phyloP scores from a whole-genome alignment of 2,113 vertebrate genomes.

The Crypturellus undulatus region DNA sequence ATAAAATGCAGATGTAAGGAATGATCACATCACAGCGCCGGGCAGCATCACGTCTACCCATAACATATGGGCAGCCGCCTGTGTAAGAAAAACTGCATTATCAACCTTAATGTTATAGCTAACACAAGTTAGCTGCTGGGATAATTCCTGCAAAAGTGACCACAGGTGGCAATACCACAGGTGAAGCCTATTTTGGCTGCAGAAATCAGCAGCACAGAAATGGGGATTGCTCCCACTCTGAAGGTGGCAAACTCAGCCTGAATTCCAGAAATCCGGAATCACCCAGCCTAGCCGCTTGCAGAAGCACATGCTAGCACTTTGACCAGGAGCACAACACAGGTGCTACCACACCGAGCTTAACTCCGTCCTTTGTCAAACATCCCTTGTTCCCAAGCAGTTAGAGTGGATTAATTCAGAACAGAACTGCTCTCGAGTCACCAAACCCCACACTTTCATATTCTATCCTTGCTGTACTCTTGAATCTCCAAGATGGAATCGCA shows the following conservation, averaged over 20 bases:
- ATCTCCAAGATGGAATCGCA: neutral
- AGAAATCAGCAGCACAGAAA: neutral
- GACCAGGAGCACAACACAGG: neutral
- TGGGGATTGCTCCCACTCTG: fast-evolving
- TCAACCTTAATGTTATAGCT: neutral
- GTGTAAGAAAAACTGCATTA: neutral
- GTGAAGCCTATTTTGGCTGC: neutral
- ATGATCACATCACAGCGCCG: neutral
- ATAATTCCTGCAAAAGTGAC: neutral
- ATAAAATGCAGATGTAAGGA: conserved; percentile 44
- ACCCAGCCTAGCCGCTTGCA: neutral
- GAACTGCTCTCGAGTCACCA: neutral
- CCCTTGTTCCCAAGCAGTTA: neutral
- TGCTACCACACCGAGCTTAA: neutral
- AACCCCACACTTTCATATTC: fast-evolving
- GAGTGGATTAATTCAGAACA: neutral
- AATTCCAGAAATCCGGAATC: neutral
- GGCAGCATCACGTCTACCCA: neutral
- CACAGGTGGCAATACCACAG: neutral
- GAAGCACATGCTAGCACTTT: neutral
- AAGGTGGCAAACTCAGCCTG: neutral
- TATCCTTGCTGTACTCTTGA: neutral
- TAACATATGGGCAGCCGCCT: neutral
- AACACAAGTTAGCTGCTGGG: neutral
- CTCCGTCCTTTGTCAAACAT: neutral